Base-by-base conservation (phyloP, 2,888 invertebrate genomes). In the Sinhomidia bicolor region DNA sequence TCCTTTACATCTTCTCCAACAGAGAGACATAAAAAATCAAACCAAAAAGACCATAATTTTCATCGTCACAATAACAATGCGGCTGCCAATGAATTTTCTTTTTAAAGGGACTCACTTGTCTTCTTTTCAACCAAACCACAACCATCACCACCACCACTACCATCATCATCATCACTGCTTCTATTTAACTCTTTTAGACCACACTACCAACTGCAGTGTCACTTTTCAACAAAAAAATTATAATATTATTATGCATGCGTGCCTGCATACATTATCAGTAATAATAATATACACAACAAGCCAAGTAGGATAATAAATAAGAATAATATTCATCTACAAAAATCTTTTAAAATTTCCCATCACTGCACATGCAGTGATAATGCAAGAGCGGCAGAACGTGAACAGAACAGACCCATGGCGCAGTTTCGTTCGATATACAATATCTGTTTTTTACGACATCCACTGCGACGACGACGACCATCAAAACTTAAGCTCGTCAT, bases 31-130 rank as follows among this genome's bases (percentile, higher is more conserved):
- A 26, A 29, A 62, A 44, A 71, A 47, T 71, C 71, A 41, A 68
- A 65, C 54, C 10, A 80, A 80, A 26, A 76, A 81, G 29, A 7
- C 65, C 65, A 47, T 62, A 57, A 60, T 26, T n/a, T 26, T 17
- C 79, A 20, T 71, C 78, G 17, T 78, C 54, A 78, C 54, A 51
- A 36, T 20, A 68, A 51, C 78, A 54, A 51, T 54, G 74, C 62
- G 29, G 78, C 78, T 80, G 80, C 80, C 80, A 80, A 80, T 80
- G 47, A 51, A 81, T n/a, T 80, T 36, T 36, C 36, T n/a, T 80
- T 36, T 36, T 7, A 36, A 79, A 79, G 41, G 14, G 20, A 51
- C 0, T 32, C 47, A 7, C 47, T 47, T 12, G 47, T 7, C 12
- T 36, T 36, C n/a, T 68, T 9, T 68, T 20, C n/a, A 36, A 14